Conservation (phyloP, 1,140 invertebrate genomes). For the Cherax quadricarinatus region DNA sequence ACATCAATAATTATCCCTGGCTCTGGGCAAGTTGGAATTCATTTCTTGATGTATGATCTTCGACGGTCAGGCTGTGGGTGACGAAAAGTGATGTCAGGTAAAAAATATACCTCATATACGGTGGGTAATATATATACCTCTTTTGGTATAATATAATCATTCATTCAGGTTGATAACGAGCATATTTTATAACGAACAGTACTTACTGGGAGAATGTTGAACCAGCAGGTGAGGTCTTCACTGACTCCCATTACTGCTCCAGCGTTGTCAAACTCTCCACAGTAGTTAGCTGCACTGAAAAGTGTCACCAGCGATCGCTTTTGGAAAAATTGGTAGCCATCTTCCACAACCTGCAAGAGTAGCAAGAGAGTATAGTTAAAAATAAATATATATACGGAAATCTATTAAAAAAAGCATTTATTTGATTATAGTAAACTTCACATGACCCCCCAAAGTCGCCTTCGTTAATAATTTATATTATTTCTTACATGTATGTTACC, state of each 20-base stretch:
- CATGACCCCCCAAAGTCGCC: too few relatives aligned
- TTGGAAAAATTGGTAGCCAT: slow-evolving; percentile 67
- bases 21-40: not conserved
- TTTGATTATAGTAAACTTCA: too few relatives aligned
- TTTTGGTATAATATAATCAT: not conserved
- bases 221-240: slow-evolving; percentile 68
- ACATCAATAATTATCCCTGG: slow-evolving; percentile 20
- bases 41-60: slow-evolving; percentile 63
- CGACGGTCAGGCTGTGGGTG: slow-evolving; percentile 55
- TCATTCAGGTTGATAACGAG: not conserved
- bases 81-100: too few relatives aligned
- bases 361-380: not conserved
- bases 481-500: too few relatives aligned
- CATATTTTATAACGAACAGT: not conserved
- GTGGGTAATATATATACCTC: too few relatives aligned
- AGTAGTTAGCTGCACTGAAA: slow-evolving; percentile 65
- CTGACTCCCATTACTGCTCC: slow-evolving; percentile 64
- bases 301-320: slow-evolving; percentile 60
- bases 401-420: not conserved
- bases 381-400: not conserved
- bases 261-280: slow-evolving; percentile 65
- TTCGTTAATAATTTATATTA: too few relatives aligned
- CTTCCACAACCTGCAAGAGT: slow-evolving; percentile 56
- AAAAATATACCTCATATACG: too few relatives aligned
- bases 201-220: slow-evolving; percentile 63